Percentiles rank a stretch among this genome's conserved stretches.
Conservation (phyloP, 2,888 invertebrate species). For the Aproaerema taeniolella region DNA sequence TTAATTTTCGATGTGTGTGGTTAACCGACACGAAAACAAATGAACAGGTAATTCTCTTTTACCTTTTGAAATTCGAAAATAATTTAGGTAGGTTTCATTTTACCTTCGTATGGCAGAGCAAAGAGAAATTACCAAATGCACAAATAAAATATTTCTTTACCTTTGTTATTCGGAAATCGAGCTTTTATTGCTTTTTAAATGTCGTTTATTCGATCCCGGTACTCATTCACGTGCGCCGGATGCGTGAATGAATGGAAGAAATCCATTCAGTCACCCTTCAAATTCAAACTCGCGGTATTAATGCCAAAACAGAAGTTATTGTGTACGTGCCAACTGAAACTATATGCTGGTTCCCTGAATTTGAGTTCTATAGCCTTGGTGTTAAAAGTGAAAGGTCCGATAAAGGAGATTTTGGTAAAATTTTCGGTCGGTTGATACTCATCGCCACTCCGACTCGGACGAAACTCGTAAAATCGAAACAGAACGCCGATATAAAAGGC, state of each 20-base stretch:
- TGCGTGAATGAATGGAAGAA: conserved; percentile 39
- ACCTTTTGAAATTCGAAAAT: too few relatives aligned
- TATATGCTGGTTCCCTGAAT: too few relatives aligned
- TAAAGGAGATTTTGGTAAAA: conserved; percentile 30
- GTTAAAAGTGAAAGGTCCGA: too few relatives aligned
- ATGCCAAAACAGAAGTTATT: conserved; percentile 59
- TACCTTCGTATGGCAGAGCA: too few relatives aligned
- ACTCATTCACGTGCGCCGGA: conserved; percentile 68
- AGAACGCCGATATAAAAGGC: conserved; percentile 60
- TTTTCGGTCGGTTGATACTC: conserved; percentile 39
- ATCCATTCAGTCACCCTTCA: conserved; percentile 52
- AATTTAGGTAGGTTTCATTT: too few relatives aligned
- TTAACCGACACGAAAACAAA: too few relatives aligned
- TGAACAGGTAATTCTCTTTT: too few relatives aligned
- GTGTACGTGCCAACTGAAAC: conserved; percentile 27
- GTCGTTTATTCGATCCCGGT: conserved; percentile 32
- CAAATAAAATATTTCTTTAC: too few relatives aligned
- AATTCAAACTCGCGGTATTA: conserved; percentile 51
- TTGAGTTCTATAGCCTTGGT: too few relatives aligned
- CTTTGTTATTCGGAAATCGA: conserved; percentile 30
- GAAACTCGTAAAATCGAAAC: conserved; percentile 68
- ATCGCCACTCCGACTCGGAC: conserved; percentile 54
- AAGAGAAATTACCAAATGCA: too few relatives aligned
- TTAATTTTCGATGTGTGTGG: too few relatives aligned
- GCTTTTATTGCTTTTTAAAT: conserved; percentile 41